These are phyloP conservation scores for Alviniconcha marisindica DNA, from an alignment of 1,140 invertebrate genomes.

Conservation along the genomic window DNA sequence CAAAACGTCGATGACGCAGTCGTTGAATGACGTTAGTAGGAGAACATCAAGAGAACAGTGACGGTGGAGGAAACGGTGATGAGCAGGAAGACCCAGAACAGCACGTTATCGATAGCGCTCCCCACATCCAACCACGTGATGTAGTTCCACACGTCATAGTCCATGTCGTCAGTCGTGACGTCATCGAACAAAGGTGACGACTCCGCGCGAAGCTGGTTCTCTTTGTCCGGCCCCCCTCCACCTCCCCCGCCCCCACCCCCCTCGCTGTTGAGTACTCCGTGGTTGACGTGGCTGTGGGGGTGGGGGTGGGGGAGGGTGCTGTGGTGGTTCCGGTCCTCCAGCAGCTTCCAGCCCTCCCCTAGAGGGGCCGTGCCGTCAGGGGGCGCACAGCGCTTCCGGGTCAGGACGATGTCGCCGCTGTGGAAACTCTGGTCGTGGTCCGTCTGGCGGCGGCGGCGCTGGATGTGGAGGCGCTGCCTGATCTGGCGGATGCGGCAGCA, in stretches of 20 bases:
- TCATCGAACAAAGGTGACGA: background rate
- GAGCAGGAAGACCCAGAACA: conserved; percentile 53
- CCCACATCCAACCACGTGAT: conserved; percentile 53
- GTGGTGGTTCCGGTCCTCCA: background rate
- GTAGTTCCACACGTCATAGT: conserved; percentile 39
- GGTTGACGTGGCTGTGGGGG: background rate
- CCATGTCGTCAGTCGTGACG: conserved; percentile 11
- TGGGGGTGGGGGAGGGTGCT: background rate
- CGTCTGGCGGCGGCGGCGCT: conserved; percentile 15
- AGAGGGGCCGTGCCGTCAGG: background rate
- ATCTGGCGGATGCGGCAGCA: conserved; percentile 40
- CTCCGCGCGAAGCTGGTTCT: background rate
- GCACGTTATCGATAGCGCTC: conserved; percentile 50
- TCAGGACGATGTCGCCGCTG: conserved; percentile 36
- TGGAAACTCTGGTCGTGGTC: conserved; percentile 8
- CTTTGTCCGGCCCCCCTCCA: background rate
- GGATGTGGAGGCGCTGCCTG: conserved; percentile 14
- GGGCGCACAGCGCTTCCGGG: conserved; percentile 15
- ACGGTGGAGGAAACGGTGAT: conserved; percentile 53
- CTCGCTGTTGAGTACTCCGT: background rate
- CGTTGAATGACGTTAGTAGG: conserved; percentile 25
- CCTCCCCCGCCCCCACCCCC: background rate
- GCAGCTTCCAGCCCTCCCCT: background rate
- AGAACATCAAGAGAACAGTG: conserved; percentile 49
- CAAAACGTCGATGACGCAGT: too few relatives aligned